phyloP scores from a whole-genome alignment of 2,888 invertebrate genomes.

The Scotopteryx bipunctaria region DNA sequence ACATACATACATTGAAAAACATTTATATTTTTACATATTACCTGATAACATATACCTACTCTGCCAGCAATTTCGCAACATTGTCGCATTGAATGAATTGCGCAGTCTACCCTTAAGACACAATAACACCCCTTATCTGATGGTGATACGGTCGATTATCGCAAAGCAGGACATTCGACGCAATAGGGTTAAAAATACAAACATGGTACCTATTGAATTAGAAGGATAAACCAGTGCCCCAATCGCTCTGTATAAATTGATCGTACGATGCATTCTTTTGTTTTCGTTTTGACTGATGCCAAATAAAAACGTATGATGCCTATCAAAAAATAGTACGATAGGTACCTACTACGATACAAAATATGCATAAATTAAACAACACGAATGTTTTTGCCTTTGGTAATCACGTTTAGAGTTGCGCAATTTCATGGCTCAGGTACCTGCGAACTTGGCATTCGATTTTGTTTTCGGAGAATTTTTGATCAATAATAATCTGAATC shows the following conservation, averaged over 20 bases:
- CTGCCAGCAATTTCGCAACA: no score
- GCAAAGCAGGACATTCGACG: slow-evolving; percentile 4
- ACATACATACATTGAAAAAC: no score
- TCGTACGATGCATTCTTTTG: no score
- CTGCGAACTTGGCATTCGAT: slow-evolving; percentile 19
- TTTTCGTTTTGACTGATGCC: no score
- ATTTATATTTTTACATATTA: neutral
- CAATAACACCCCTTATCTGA: slow-evolving; percentile 7
- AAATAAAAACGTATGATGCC: no score
- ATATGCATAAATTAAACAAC: no score
- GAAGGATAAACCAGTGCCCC: no score
- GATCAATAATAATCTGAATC: neutral
- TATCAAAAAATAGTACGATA: no score
- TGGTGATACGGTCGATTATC: slow-evolving; percentile 5
- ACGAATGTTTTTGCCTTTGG: no score
- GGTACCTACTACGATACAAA: slow-evolving; percentile 2
- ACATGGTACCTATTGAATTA: slow-evolving; percentile 4
- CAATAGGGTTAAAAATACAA: slow-evolving; percentile 17
- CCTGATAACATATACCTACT: neutral
- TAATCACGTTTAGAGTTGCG: no score
- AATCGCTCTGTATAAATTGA: no score
- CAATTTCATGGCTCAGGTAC: no score
- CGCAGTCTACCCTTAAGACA: slow-evolving; percentile 5
- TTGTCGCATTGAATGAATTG: slow-evolving; percentile 6
- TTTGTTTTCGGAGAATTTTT: slow-evolving; percentile 8